Base-by-base conservation (phyloP, 2,113 vertebrate species). In the Scomber scombrus region DNA sequence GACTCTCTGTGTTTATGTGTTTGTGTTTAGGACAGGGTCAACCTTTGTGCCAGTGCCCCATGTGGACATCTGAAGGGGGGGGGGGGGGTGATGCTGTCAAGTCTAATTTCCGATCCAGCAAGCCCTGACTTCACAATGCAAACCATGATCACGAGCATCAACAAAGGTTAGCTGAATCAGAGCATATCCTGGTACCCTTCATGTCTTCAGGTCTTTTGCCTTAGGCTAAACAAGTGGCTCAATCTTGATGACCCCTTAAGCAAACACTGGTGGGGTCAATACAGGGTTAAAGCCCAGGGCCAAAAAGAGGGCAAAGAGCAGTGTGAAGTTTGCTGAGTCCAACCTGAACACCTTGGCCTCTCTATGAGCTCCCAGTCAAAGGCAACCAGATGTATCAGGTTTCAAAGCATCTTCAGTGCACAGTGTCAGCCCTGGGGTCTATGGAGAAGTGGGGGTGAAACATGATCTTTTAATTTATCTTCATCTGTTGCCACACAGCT, bases 311-410 rank as follows among this genome's bases (percentile, higher is more conserved):
- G 45, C 75, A 76, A 67, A 67, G 78, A 63, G 70, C 79, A 71
- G 47, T 19, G 40, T 61, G 66, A 67, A 66, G 60, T 80, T 81
- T 71, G 74, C 88, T 60, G 2, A 13, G 49, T 80, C 77, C 76
- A 81, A 83, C 70, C 40, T 75, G 87, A 61, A 76, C 87, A 87
- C 72, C 81, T 87, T 57, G 73, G 68, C 29, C 29, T 85, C 71
- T 73, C 45, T 73, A 61, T 45, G 71, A 47, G 62, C 68, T 65
- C 55, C 80, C 47, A 75, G 86, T 90, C 90, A 90, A 88, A 91
- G 81, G 70, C 79, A 73, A 79, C 72, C 88, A 90, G 80, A 92
- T 89, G 84, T 89, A 91, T 92, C 89, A 81, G 71, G 85, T 84
- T 92, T 94, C 92, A 94, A 92, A 92, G 80, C 68, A 8, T 67